phyloP scores from a whole-genome alignment of 1,140 invertebrate species.

The Eufriesea mexicana region DNA sequence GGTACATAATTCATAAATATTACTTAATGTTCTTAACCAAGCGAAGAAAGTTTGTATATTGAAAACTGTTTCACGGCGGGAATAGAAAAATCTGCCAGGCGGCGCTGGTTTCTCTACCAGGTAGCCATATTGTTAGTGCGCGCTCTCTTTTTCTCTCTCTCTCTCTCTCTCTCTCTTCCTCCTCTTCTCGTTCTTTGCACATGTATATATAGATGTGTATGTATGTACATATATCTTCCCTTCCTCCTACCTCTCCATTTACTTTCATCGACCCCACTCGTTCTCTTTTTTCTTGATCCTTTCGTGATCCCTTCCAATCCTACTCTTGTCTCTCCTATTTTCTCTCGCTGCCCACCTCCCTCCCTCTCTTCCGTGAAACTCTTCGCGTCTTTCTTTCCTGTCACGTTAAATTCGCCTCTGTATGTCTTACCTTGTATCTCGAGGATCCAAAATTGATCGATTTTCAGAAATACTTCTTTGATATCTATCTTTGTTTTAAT shows the following conservation, averaged over 20 bases:
- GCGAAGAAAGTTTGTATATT: background rate
- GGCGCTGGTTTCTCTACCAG: slow-evolving; percentile 71
- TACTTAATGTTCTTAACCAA: background rate
- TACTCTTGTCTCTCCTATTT: slow-evolving; percentile 47
- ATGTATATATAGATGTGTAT: background rate
- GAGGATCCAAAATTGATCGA: slow-evolving; percentile 11
- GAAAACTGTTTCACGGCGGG: slow-evolving; percentile 65
- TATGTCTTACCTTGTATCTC: background rate
- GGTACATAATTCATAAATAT: background rate
- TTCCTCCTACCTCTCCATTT: slow-evolving; percentile 1
- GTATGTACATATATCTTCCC: background rate
- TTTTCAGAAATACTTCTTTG: background rate
- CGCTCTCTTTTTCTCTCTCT: background rate
- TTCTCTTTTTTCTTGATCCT: slow-evolving; percentile 50
- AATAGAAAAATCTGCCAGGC: slow-evolving; percentile 79
- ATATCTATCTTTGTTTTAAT: background rate
- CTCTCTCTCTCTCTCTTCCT: background rate
- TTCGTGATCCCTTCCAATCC: slow-evolving; percentile 53
- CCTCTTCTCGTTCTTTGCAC: background rate
- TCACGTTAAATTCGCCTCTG: slow-evolving; percentile 19
- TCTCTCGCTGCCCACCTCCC: slow-evolving; percentile 23
- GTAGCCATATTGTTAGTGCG: slow-evolving; percentile 74
- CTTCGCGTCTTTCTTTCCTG: slow-evolving; percentile 34
- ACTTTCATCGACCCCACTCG: slow-evolving; percentile 41
- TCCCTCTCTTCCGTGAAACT: slow-evolving; percentile 18